Conservation (phyloP, 2,113 vertebrate genomes). For the Rhea pennata region DNA sequence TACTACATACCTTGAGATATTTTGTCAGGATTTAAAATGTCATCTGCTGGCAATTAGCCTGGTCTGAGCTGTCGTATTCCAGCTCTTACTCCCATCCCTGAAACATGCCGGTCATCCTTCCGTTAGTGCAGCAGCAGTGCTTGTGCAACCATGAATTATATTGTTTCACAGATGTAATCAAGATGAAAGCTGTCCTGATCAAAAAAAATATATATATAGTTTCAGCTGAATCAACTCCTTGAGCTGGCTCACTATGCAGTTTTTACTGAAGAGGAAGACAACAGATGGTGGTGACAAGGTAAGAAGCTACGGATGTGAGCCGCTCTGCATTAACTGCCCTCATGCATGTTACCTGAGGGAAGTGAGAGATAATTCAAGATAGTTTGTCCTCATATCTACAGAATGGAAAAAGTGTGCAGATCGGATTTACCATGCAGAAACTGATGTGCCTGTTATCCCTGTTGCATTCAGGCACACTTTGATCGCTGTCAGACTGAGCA, state of each 20-base stretch:
- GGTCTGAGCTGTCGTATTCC: background rate
- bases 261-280: background rate
- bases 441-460: background rate
- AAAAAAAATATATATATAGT: background rate
- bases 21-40: background rate
- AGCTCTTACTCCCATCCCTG: background rate
- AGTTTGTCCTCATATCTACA: background rate
- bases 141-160: background rate
- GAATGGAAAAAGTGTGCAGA: background rate
- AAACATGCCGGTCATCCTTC: background rate
- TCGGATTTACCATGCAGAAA: too few relatives aligned
- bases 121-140: background rate
- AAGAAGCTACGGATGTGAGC: background rate
- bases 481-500: accelerated
- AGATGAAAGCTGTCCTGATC: background rate
- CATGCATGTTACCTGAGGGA: background rate
- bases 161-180: background rate
- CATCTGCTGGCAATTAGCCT: background rate
- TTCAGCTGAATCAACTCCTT: background rate
- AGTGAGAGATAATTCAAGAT: background rate
- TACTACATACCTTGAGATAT: background rate
- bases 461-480: background rate
- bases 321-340: accelerated
- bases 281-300: background rate
- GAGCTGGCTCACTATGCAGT: background rate